Evolutionary conservation across 2,797 vertebrate genomes (phyloP), one percentile per base, ranked within the genome.

Genomic region (Molothrus aeneus): DNA sequence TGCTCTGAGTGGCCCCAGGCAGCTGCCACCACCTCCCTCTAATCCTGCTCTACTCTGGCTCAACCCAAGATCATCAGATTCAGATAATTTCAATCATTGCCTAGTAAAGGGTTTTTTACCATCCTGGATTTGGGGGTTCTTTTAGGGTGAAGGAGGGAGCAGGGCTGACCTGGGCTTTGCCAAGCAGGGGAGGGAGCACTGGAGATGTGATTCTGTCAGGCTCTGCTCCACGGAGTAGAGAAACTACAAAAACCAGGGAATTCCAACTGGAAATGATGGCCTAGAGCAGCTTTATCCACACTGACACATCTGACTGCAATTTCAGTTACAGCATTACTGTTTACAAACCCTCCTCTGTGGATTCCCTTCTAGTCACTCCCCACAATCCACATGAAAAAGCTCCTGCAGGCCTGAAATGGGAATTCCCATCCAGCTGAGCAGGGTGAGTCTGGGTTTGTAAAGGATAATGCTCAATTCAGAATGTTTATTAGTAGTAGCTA

Each of bases 51-150:
- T 13, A 1, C 29, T 12, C 57, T 34, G 24, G 7, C 22, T 45
- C 77, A 24, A 17, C 3, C 31, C 28, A 9, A 28, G 1, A 50
- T 1, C 50, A 59, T 1, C 48, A 12, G 0, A 38, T 32, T 13
- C 43, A 15, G 16, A 24, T 48, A 9, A 36, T 38, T 47, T 10
- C 36, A 25, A 26, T 2, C 13, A 19, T 32, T 68, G 43, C 57
- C 66, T 42, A 34, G 17, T 4, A n/a, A 63, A 28, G 19, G 3
- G 3, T 0, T 15, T 71, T 66, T 38, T 8, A 9, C 20, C 50
- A 20, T 3, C 19, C 15, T 21, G 4, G 34, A 10, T 48, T 28
- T 56, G 6, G 47, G 56, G 15, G 5, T 0, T 6, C 3, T 59
- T 80, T 47, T 5, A 10, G 38, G 25, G 19, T 15, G 57, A 9